Evolutionary conservation across 1,140 invertebrate genomes (phyloP), one percentile per base, ranked within the genome.

Genomic region (Atopsyche davidsoni): DNA sequence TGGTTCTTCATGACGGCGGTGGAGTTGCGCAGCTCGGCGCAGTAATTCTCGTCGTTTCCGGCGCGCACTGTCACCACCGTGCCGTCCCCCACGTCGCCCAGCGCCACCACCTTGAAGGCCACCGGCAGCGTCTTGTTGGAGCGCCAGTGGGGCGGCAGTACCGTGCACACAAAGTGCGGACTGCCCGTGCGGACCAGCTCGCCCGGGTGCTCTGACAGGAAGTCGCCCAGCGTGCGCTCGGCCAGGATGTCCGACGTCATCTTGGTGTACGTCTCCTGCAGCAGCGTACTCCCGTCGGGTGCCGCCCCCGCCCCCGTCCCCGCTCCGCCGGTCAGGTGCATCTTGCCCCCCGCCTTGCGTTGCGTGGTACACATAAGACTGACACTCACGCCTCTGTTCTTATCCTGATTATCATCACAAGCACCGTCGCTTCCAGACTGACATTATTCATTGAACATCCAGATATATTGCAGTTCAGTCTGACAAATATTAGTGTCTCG

Each of bases 31-130:
- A 98, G 72, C 69, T 98, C 95, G 3, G 91, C 92, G 66, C 89
- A 94, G 65, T 85, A 96, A 70, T 98, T 98, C 68, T 98, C 94
- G 65, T 98, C 95, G 68, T 98, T 98, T 13, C 96, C 95, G 2
- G 94, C 95, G n/a, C 83, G 70, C 7, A 98, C 86, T 1, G 90
- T 94, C 39, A 98, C 95, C 63, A 95, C 78, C 11, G 95, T 98
- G 2, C 96, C 95, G 67, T 98, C 95, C 54, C 87, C 86, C 3
- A 98, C 84, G 57, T 95, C 92, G 6, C 89, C 89, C 14, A 97
- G 71, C 2, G 91, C 87, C 1, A 94, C 87, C 56, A 95, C 88
- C 69, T 92, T 92, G 72, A 98, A 98, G 23, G 92, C 91, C 44
- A 90, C 86, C 10, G 94, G 95, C 13, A 98, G 74, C 0, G 93